phyloP scores from a whole-genome alignment of 2,797 vertebrate species.

The Pelochelys cantorii region DNA sequence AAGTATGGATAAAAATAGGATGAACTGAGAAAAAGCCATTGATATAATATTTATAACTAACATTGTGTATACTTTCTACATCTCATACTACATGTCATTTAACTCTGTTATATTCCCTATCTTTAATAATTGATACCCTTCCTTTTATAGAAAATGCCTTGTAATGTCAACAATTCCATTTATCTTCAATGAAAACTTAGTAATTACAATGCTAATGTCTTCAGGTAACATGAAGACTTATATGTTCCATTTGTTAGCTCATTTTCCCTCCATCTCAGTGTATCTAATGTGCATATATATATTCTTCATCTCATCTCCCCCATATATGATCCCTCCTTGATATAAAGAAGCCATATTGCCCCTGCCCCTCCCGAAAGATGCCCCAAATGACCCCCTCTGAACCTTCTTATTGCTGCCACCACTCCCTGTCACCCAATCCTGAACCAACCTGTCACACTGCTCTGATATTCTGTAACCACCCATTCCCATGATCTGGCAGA shows the following conservation, averaged over 20 bases:
- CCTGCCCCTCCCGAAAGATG: not conserved
- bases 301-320: not conserved
- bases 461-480: not conserved
- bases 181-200: not conserved
- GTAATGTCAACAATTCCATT: not conserved
- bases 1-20: not conserved
- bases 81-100: accelerated
- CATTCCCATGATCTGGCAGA: not conserved
- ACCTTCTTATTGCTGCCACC: not conserved
- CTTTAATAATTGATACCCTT: not conserved
- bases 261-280: not conserved
- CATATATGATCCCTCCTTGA: not conserved
- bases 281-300: not conserved
- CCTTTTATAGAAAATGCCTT: not conserved
- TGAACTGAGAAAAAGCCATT: not conserved
- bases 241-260: not conserved
- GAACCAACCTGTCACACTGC: not conserved
- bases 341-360: not conserved
- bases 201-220: not conserved
- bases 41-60: not conserved
- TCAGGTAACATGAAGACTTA: not conserved
- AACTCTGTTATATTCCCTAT: not conserved
- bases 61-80: not conserved
- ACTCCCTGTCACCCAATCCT: not conserved
- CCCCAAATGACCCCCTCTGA: not conserved